Percentiles rank a stretch among this genome's conserved stretches.
These are phyloP conservation scores for Actinostola sp. DNA, from an alignment of 92 coral and sea anemone species.

Conservation along the genomic window DNA sequence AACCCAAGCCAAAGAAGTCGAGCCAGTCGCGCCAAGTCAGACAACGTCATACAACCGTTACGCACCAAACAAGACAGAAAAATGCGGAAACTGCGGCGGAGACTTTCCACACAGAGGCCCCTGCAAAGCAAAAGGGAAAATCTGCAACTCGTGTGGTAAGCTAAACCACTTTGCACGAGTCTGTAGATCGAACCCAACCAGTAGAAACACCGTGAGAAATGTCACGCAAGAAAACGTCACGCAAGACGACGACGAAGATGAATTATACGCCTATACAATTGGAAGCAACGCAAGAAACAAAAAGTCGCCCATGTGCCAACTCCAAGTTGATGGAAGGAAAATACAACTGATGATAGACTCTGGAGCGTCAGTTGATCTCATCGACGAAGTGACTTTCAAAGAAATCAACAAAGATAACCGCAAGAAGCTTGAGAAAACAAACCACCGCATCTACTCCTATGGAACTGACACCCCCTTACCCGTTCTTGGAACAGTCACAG, in stretches of 20 bases:
- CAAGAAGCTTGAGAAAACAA: conserved; percentile 15
- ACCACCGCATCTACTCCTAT: conserved; percentile 35
- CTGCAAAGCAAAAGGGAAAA: conserved; percentile 53
- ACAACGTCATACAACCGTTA: no score
- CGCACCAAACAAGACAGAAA: neutral
- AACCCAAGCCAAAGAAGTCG: conserved; percentile 29
- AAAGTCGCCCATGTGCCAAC: conserved; percentile 50
- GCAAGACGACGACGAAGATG: conserved; percentile 35
- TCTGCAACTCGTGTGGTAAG: conserved; percentile 59
- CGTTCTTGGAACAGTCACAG: conserved; percentile 42
- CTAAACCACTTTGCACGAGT: conserved; percentile 48
- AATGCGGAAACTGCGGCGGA: conserved; percentile 57
- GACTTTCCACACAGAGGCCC: conserved; percentile 36
- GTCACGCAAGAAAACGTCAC: conserved; percentile 15
- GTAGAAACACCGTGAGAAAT: conserved; percentile 7
- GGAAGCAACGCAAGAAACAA: conserved; percentile 10
- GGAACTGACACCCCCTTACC: conserved; percentile 68
- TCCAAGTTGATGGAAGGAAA: conserved; percentile 34
- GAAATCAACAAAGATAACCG: conserved; percentile 10
- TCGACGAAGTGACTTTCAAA: conserved; percentile 46
- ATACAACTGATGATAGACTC: conserved; percentile 55
- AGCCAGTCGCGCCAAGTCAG: no score
- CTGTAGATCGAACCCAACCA: conserved; percentile 42
- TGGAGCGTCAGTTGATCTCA: conserved; percentile 51
- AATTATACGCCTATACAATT: conserved; percentile 45